Evolutionary conservation across 1,140 invertebrate genomes (phyloP).

Genomic region (Helicoverpa armigera): DNA sequence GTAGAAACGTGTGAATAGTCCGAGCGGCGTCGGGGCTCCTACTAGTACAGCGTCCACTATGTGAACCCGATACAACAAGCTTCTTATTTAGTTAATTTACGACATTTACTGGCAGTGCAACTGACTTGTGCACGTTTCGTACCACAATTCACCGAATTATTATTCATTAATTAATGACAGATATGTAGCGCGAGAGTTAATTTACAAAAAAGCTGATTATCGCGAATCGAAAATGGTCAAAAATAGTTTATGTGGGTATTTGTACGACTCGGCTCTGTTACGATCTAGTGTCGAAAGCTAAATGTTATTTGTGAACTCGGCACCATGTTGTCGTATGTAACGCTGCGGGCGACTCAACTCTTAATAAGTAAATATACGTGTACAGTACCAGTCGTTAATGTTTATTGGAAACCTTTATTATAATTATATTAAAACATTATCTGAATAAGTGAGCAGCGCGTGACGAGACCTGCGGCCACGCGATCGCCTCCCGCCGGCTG

Average conservation of each 20-base stretch:
- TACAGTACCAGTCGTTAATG: constrained; percentile 65
- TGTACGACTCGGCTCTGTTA: constrained; percentile 15
- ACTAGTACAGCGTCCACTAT: constrained; percentile 67
- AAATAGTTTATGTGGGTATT: constrained; percentile 45
- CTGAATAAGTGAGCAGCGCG: constrained; percentile 15
- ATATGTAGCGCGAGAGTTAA: constrained; percentile 77
- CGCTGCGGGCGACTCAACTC: constrained; percentile 1
- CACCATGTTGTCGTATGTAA: background rate
- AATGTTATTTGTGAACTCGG: constrained; percentile 18
- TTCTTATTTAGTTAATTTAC: constrained; percentile 60
- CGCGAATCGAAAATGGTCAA: constrained; percentile 53
- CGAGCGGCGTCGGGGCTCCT: constrained; percentile 41
- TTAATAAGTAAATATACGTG: constrained; percentile 57
- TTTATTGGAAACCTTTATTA: constrained; percentile 57
- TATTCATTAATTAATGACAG: constrained; percentile 61
- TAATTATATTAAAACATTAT: constrained; percentile 56
- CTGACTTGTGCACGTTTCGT: constrained; percentile 71
- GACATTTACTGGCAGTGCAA: constrained; percentile 79
- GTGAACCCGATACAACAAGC: constrained; percentile 68
- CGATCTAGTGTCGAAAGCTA: background rate
- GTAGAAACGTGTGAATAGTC: constrained; percentile 2
- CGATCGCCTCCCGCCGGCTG: background rate
- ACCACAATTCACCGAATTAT: constrained; percentile 52
- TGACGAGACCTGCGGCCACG: constrained; percentile 9
- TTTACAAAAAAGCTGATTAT: constrained; percentile 61